These are phyloP conservation scores for Brachymystax lenok DNA, from an alignment of 2,797 vertebrate genomes.

Conservation along the genomic window DNA sequence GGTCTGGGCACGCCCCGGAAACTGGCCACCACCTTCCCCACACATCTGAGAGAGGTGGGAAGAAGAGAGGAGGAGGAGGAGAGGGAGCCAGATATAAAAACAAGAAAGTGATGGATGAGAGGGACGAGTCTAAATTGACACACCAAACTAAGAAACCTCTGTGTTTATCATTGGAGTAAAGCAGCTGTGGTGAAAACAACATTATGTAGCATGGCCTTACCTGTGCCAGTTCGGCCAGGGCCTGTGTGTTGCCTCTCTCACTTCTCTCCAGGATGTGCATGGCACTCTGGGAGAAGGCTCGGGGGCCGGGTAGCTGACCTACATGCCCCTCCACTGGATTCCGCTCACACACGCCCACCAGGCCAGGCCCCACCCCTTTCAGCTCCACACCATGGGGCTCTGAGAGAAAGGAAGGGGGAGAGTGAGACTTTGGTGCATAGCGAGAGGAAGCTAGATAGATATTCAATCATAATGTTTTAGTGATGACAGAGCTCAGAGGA, in stretches of 20 bases:
- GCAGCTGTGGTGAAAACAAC: not conserved
- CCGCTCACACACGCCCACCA: constrained; percentile 78
- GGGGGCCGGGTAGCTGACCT: constrained; percentile 79
- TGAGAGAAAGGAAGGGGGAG: constrained; percentile 14
- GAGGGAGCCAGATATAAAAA: not conserved
- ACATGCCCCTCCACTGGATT: constrained; percentile 71
- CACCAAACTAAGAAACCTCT: not conserved
- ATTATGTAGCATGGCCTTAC: constrained; percentile 55
- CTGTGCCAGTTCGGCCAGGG: constrained; percentile 88
- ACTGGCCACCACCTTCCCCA: constrained; percentile 70
- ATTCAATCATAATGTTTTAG: not conserved
- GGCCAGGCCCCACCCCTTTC: constrained; percentile 73
- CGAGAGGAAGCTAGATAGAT: not conserved
- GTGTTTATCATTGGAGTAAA: not conserved
- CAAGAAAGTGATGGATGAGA: not conserved
- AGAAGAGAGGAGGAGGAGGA: no score
- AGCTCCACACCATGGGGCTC: constrained; percentile 85
- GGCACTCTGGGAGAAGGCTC: constrained; percentile 92
- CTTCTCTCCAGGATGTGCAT: constrained; percentile 85
- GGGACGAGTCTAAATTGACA: constrained; percentile 6
- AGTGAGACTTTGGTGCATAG: not conserved
- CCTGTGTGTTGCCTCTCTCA: constrained; percentile 84
- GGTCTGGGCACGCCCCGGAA: constrained; percentile 66
- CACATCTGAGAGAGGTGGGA: constrained; percentile 68
- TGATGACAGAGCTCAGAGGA: not conserved